phyloP scores from a whole-genome alignment of 2,888 invertebrate genomes.

The Drosophila mimica region DNA sequence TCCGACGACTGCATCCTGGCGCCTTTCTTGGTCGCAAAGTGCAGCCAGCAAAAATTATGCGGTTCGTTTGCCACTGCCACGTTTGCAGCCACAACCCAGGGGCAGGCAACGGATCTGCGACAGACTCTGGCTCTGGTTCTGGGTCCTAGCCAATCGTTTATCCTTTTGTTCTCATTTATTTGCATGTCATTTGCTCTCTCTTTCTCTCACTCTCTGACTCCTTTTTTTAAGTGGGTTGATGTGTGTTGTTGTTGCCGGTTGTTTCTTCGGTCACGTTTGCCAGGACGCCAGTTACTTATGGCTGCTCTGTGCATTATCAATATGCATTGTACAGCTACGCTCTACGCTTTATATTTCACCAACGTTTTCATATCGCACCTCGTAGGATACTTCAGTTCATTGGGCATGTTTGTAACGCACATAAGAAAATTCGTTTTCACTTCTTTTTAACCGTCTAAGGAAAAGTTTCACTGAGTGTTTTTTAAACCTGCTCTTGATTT shows the following conservation, averaged over 20 bases:
- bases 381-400: constrained; percentile 5
- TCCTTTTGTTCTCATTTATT: constrained; percentile 79
- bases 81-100: constrained; percentile 26
- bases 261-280: constrained; percentile 72
- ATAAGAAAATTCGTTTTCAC: not conserved
- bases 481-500: not conserved
- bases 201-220: constrained; percentile 5
- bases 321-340: constrained; percentile 68
- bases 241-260: constrained; percentile 34
- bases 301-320: constrained; percentile 79
- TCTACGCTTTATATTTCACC: constrained; percentile 39
- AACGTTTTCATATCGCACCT: constrained; percentile 15
- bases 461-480: not conserved
- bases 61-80: constrained; percentile 75
- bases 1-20: constrained; percentile 49
- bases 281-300: constrained; percentile 74
- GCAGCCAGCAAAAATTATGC: constrained; percentile 78
- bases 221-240: constrained; percentile 6
- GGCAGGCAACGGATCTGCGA: constrained; percentile 6
- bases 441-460: not conserved
- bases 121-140: constrained; percentile 18
- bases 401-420: not conserved
- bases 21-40: constrained; percentile 72
- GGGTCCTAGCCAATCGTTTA: constrained; percentile 73
- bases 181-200: constrained; percentile 74